phyloP scores from a whole-genome alignment of 2,113 vertebrate genomes.

The Sorex araneus region DNA sequence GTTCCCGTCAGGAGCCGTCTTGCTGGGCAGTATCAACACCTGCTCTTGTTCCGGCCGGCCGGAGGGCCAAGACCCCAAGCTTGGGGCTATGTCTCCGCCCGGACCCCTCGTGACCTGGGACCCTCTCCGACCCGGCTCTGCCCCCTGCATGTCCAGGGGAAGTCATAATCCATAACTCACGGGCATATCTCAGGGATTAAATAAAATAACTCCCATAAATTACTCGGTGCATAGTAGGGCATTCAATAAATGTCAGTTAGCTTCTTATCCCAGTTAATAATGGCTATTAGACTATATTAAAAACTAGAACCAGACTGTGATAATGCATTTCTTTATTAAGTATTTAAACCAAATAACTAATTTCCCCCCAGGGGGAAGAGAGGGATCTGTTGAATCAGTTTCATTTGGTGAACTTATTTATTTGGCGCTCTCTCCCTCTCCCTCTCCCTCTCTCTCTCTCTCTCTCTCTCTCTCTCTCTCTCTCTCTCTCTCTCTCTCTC shows the following conservation, averaged over 20 bases:
- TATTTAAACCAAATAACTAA: constrained; percentile 82
- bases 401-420: constrained; percentile 73
- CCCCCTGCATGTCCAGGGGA: constrained; percentile 23
- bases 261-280: constrained; percentile 77
- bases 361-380: constrained; percentile 65
- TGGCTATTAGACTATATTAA: constrained; percentile 82
- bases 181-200: constrained; percentile 64
- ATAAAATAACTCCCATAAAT: constrained; percentile 77
- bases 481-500: neutral
- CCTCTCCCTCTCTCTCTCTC: neutral
- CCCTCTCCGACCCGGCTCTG: constrained; percentile 9
- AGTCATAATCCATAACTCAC: constrained; percentile 58
- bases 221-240: constrained; percentile 82
- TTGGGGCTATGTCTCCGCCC: neutral
- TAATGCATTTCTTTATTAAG: constrained; percentile 81
- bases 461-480: neutral
- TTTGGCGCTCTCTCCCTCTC: too few relatives aligned
- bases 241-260: constrained; percentile 78
- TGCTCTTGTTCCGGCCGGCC: too few relatives aligned
- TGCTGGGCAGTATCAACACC: too few relatives aligned
- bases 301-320: constrained; percentile 76
- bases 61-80: neutral
- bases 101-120: neutral
- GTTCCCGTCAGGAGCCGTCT: too few relatives aligned
- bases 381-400: constrained; percentile 66